These are phyloP conservation scores for Myxocyprinus asiaticus DNA, from an alignment of 2,113 vertebrate species.

Conservation along the genomic window DNA sequence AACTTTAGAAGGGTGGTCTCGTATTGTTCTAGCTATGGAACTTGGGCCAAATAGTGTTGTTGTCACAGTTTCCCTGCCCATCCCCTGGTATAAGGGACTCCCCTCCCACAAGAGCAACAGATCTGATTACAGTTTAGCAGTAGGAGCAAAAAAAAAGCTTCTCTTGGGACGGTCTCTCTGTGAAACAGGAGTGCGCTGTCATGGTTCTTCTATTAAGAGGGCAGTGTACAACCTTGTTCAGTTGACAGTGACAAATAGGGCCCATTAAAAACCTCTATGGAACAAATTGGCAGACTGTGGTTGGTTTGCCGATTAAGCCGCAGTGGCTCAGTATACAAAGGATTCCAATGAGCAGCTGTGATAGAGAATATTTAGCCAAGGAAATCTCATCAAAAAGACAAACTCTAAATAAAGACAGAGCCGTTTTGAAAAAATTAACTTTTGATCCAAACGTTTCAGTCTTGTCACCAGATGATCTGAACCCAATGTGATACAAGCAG, in stretches of 20 bases:
- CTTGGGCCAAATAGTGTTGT: not conserved
- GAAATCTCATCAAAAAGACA: slow-evolving; percentile 5
- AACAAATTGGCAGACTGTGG: slow-evolving; percentile 52
- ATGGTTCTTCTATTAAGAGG: slow-evolving; percentile 51
- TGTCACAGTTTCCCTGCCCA: not conserved
- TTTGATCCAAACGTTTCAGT: too few species aligned
- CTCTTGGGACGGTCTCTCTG: slow-evolving; percentile 44
- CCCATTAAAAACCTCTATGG: slow-evolving; percentile 55
- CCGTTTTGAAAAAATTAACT: too few species aligned
- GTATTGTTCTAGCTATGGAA: slow-evolving; percentile 1
- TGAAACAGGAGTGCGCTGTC: slow-evolving; percentile 43
- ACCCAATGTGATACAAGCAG: not conserved
- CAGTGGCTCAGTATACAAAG: slow-evolving; percentile 32
- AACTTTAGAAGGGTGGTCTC: not conserved
- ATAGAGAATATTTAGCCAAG: slow-evolving; percentile 41
- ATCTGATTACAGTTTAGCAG: slow-evolving; percentile 57
- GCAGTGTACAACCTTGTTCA: slow-evolving; percentile 48
- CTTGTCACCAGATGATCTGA: too few species aligned
- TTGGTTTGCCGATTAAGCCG: slow-evolving; percentile 36
- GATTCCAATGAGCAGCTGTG: slow-evolving; percentile 40
- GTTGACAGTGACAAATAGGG: slow-evolving; percentile 58
- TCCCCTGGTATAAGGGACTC: slow-evolving; percentile 26
- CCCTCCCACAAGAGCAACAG: slow-evolving; percentile 43
- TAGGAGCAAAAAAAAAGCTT: slow-evolving; percentile 39
- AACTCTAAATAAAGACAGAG: slow-evolving; percentile 11